Conservation (phyloP, 92 coral and sea anemone species). For the Zoanthus gigantus region DNA sequence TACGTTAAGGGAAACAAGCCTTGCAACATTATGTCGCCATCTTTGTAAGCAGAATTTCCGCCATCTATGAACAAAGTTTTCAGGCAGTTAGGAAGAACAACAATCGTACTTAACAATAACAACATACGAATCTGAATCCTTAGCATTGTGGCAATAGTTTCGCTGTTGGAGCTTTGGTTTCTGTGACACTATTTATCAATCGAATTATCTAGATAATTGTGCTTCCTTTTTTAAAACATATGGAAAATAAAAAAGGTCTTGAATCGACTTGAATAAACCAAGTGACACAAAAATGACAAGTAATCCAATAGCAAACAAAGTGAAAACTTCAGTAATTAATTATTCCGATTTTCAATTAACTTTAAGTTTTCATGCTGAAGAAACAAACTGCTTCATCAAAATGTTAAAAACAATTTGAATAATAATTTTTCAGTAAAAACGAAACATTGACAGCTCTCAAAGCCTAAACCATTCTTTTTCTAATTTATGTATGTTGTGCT, state of each 20-base stretch:
- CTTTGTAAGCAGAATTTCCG: slow-evolving; percentile 38
- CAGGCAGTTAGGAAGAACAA: background rate
- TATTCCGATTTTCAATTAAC: slow-evolving; percentile 1
- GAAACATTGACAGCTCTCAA: too few relatives aligned
- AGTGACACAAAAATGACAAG: background rate
- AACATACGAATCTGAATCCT: background rate
- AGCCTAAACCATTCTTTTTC: too few relatives aligned
- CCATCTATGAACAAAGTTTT: slow-evolving; percentile 1
- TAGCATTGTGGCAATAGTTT: background rate
- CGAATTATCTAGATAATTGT: background rate
- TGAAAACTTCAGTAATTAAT: background rate
- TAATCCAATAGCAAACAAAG: background rate
- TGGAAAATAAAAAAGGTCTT: background rate
- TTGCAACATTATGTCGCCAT: slow-evolving; percentile 79
- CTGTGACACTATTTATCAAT: background rate
- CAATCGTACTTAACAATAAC: background rate
- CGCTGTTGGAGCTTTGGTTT: background rate
- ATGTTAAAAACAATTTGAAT: too few relatives aligned
- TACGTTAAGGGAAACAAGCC: slow-evolving; percentile 86
- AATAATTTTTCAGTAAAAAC: too few relatives aligned
- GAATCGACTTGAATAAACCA: background rate
- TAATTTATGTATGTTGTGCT: too few relatives aligned
- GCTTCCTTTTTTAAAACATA: background rate
- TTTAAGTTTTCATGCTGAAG: background rate
- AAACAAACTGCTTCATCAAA: background rate